These are phyloP conservation scores for Danio jaintianensis DNA, from an alignment of 2,797 vertebrate genomes.

Conservation along the genomic window DNA sequence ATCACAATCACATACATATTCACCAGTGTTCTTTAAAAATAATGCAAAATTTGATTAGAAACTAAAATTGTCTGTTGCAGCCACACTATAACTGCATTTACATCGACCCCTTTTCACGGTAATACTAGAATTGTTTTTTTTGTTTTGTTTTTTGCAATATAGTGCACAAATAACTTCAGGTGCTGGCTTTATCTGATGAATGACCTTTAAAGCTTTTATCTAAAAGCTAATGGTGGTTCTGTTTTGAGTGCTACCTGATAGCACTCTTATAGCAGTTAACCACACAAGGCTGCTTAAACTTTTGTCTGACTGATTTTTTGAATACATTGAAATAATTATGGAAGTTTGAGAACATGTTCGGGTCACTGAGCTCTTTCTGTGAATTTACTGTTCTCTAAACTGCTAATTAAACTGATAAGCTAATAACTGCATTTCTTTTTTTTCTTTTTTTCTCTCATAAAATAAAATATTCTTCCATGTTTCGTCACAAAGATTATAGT, in stretches of 20 bases:
- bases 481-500: background rate
- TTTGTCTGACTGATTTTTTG: background rate
- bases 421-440: too few species aligned
- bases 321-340: background rate
- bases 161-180: background rate
- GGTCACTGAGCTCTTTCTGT: background rate
- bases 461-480: background rate
- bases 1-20: background rate
- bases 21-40: background rate
- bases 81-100: background rate
- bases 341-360: background rate
- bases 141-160: background rate
- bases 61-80: too few species aligned
- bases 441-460: too few species aligned
- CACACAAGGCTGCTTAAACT: slow-evolving; percentile 14
- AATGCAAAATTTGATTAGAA: too few species aligned
- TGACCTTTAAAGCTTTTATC: background rate
- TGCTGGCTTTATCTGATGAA: background rate
- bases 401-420: background rate
- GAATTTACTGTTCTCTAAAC: background rate
- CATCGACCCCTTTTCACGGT: too few species aligned
- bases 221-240: slow-evolving; percentile 10
- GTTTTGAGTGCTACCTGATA: background rate
- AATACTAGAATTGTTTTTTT: too few species aligned
- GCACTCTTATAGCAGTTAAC: background rate